Evolutionary conservation across 2,888 invertebrate genomes (phyloP).

Genomic region (Eurytoma californica): DNA sequence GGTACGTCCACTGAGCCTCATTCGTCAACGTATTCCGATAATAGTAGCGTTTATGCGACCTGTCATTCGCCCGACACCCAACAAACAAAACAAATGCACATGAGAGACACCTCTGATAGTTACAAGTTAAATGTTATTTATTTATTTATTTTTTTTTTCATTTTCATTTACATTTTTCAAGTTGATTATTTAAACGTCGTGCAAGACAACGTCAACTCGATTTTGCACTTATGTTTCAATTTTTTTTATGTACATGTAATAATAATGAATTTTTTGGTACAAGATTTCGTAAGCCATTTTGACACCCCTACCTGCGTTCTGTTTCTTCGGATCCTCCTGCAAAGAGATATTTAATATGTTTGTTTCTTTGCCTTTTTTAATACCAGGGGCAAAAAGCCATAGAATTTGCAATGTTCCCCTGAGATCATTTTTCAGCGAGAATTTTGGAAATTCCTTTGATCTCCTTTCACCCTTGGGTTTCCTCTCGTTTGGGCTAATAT

Average conservation of each 20-base stretch:
- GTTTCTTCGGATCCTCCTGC: constrained; percentile 49
- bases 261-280: constrained; percentile 53
- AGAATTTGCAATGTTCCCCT: constrained; percentile 35
- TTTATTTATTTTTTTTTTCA: constrained; percentile 56
- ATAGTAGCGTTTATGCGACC: constrained; percentile 82
- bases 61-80: constrained; percentile 71
- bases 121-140: constrained; percentile 54
- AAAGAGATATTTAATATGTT: constrained; percentile 46
- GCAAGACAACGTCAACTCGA: no score
- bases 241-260: not conserved
- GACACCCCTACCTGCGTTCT: constrained; percentile 67
- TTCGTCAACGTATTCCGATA: constrained; percentile 80
- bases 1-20: constrained; percentile 82
- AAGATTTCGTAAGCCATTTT: constrained; percentile 55
- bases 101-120: constrained; percentile 57
- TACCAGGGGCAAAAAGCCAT: constrained; percentile 1
- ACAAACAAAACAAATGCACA: constrained; percentile 56
- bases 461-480: no score
- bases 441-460: constrained; percentile 33
- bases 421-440: constrained; percentile 40
- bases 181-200: no score
- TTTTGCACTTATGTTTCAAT: not conserved
- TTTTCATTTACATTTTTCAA: no score
- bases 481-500: constrained; percentile 1
- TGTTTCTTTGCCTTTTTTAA: constrained; percentile 47